Percentiles rank a stretch among this genome's conserved stretches.
Evolutionary conservation across 2,888 invertebrate species (phyloP).

Genomic region (Xestobium rufovillosum): DNA sequence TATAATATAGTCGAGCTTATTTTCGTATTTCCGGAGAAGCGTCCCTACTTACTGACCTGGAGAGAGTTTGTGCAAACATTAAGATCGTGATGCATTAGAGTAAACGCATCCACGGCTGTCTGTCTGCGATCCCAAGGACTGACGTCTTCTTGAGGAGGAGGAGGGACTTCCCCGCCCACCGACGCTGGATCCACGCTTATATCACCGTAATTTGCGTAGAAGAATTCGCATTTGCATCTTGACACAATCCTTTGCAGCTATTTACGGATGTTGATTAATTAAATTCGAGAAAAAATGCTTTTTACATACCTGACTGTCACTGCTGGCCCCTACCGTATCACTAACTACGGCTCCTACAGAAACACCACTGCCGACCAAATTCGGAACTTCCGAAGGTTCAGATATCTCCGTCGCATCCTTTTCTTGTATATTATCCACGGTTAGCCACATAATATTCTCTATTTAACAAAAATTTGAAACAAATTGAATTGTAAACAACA

Average conservation of each 20-base stretch:
- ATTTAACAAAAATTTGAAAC: conserved; percentile 31
- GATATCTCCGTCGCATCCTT: conserved; percentile 70
- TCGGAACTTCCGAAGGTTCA: conserved; percentile 77
- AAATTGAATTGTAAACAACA: too few species aligned
- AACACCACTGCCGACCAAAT: conserved; percentile 88
- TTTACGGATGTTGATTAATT: conserved; percentile 6
- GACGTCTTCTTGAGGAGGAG: conserved; percentile 53
- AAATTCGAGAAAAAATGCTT: conserved; percentile 24
- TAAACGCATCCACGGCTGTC: conserved; percentile 93
- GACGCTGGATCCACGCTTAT: conserved; percentile 64
- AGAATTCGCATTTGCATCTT: conserved; percentile 96
- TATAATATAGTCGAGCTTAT: conserved; percentile 43
- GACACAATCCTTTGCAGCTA: conserved; percentile 95
- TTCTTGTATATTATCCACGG: conserved; percentile 87
- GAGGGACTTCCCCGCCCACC: conserved; percentile 59
- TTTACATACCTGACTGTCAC: conserved; percentile 44
- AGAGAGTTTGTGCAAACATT: conserved; percentile 95
- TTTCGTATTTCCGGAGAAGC: too few species aligned
- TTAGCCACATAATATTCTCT: conserved; percentile 95
- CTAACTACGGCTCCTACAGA: conserved; percentile 96
- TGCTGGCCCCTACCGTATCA: conserved; percentile 76
- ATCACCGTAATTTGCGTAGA: conserved; percentile 91
- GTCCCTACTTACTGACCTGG: conserved; percentile 60
- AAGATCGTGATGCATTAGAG: conserved; percentile 95
- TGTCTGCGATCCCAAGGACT: conserved; percentile 74